Evolutionary conservation across 2,113 vertebrate genomes (phyloP).

Genomic region (Onychostruthus taczanowskii): DNA sequence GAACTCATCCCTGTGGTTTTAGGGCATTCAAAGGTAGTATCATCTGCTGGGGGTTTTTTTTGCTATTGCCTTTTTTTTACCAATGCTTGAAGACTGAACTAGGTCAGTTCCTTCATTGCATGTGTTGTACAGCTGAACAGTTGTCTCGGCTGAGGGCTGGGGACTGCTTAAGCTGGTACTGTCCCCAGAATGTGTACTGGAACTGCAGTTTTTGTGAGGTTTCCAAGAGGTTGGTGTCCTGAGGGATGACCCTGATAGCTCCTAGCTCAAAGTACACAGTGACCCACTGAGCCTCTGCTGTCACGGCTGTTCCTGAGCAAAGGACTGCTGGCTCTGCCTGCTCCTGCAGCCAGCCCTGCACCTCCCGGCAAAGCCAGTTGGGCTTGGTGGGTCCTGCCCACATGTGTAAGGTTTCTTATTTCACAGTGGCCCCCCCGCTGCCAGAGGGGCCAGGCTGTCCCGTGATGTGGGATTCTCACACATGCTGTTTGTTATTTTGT

Average conservation of each 20-base stretch:
- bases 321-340: accelerated
- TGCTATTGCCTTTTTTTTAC: neutral
- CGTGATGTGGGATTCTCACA: conserved; percentile 71
- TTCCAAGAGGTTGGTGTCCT: neutral
- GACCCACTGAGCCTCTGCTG: neutral
- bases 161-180: neutral
- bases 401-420: conserved; percentile 44
- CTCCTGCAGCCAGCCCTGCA: neutral
- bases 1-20: neutral
- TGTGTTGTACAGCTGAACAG: neutral
- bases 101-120: neutral
- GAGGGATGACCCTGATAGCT: neutral
- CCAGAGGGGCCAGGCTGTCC: conserved; percentile 12
- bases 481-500: conserved; percentile 59
- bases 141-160: neutral
- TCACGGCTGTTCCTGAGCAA: neutral
- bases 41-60: neutral
- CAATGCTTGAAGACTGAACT: neutral
- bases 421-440: conserved; percentile 1
- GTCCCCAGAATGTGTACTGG: neutral
- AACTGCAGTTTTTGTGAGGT: neutral
- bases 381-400: neutral
- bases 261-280: neutral
- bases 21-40: neutral
- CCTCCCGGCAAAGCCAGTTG: neutral